phyloP scores from a whole-genome alignment of 2,888 invertebrate species.

The Heteromurus nitidus region DNA sequence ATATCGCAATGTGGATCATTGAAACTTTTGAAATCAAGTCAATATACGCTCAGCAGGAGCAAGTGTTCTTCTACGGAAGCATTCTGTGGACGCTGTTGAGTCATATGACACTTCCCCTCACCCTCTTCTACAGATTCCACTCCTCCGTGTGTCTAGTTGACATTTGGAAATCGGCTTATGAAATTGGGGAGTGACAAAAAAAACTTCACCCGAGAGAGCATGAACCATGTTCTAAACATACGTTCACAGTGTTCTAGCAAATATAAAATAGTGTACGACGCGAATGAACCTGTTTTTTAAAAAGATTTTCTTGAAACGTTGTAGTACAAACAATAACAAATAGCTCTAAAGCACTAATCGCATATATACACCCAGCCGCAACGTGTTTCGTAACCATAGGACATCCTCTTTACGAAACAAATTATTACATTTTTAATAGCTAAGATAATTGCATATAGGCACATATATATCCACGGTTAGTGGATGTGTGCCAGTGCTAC shows the following conservation, averaged over 20 bases:
- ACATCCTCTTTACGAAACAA: no score
- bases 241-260: not conserved
- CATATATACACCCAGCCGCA: no score
- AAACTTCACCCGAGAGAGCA: no score
- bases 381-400: not conserved
- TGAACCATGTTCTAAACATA: no score
- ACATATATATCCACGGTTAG: not conserved
- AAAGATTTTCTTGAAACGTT: constrained; percentile 33
- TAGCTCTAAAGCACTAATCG: no score
- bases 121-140: constrained; percentile 87
- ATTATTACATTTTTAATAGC: no score
- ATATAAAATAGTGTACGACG: not conserved
- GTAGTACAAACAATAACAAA: constrained; percentile 41
- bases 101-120: constrained; percentile 84
- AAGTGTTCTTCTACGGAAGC: constrained; percentile 83
- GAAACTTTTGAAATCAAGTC: constrained; percentile 83
- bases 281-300: not conserved
- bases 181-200: constrained; percentile 74
- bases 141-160: constrained; percentile 87
- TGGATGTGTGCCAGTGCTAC: not conserved
- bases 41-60: constrained; percentile 78
- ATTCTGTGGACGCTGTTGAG: constrained; percentile 84
- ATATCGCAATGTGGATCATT: constrained; percentile 86
- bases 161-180: constrained; percentile 86
- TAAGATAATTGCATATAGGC: not conserved